phyloP scores from a whole-genome alignment of 2,797 vertebrate genomes.

The Remorina albescens region DNA sequence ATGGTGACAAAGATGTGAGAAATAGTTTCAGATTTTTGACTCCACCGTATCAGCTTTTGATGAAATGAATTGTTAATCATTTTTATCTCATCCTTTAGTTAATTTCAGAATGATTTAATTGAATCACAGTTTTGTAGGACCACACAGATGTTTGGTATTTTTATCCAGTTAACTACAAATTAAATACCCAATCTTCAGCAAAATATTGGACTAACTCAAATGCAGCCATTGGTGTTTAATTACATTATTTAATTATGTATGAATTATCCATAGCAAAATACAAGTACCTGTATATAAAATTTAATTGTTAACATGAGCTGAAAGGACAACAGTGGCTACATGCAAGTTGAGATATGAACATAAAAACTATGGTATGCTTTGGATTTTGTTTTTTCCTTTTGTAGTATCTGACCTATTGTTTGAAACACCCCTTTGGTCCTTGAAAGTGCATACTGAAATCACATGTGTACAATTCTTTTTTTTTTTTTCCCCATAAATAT shows the following conservation, averaged over 20 bases:
- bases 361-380: no score
- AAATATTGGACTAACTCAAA: background rate
- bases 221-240: background rate
- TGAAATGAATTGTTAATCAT: background rate
- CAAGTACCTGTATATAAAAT: background rate
- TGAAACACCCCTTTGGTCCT: slow-evolving; percentile 26
- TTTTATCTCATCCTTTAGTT: background rate
- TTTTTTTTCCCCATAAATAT: background rate
- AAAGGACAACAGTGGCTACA: background rate
- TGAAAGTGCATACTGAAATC: slow-evolving; percentile 28
- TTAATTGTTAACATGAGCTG: background rate
- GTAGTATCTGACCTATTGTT: background rate
- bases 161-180: background rate
- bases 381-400: background rate
- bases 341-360: background rate
- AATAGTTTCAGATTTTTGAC: background rate
- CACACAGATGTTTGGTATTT: slow-evolving; percentile 30
- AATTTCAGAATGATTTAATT: background rate
- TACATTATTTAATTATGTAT: background rate
- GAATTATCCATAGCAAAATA: background rate
- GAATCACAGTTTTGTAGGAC: slow-evolving; percentile 4
- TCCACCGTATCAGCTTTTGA: background rate
- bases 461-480: no score
- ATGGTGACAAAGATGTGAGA: background rate
- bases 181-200: background rate